phyloP scores from a whole-genome alignment of 2,113 vertebrate species.

The Etia nguti region DNA sequence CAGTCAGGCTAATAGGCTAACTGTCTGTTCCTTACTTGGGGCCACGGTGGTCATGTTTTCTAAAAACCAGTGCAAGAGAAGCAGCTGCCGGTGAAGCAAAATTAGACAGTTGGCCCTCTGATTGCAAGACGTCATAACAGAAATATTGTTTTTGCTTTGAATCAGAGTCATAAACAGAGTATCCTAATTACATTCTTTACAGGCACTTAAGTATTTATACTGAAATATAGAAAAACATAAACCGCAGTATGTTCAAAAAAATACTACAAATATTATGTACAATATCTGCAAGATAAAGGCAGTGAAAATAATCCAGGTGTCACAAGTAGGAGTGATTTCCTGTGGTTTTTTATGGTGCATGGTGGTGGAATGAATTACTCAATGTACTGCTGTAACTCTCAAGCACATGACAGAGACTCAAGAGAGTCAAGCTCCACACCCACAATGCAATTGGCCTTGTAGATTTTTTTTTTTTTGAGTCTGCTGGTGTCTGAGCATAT shows the following conservation, averaged over 20 bases:
- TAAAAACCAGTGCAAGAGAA: neutral
- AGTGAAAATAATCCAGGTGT: neutral
- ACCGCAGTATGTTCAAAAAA: neutral
- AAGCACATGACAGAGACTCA: neutral
- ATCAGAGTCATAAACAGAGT: neutral
- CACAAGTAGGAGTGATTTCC: neutral
- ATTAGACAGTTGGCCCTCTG: neutral
- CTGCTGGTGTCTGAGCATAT: neutral
- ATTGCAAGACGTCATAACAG: neutral
- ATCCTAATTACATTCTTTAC: neutral
- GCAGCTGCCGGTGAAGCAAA: neutral
- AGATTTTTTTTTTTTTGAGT: neutral
- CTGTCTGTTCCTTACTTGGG: neutral
- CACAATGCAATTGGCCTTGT: neutral
- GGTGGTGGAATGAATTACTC: neutral
- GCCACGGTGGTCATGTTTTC: neutral
- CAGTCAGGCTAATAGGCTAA: neutral
- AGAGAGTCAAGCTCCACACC: neutral
- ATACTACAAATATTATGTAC: neutral
- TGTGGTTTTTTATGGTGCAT: neutral
- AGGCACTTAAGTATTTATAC: neutral
- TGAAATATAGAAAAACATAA: neutral
- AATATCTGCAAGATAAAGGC: neutral
- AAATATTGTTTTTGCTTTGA: neutral
- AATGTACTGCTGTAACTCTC: neutral